Evolutionary conservation across 2,888 invertebrate genomes (phyloP).

Genomic region (Limnephilus auricula): DNA sequence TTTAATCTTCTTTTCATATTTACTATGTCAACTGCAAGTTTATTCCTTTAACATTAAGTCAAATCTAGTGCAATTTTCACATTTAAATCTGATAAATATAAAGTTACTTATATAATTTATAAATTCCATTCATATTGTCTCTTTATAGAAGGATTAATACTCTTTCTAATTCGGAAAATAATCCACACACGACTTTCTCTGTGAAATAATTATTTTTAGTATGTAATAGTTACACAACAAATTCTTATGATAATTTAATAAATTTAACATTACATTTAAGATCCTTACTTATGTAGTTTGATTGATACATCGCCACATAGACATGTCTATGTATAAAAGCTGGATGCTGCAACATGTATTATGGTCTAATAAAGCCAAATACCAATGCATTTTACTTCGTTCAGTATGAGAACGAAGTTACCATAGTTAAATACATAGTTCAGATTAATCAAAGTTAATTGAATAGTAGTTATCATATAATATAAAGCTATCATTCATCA

Average conservation of each 20-base stretch:
- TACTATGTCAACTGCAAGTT: not conserved
- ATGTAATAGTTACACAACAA: conserved; percentile 6
- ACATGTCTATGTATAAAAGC: conserved; percentile 64
- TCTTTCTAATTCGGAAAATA: conserved; percentile 14
- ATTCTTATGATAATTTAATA: not conserved
- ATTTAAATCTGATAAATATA: not conserved
- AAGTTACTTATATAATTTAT: not conserved
- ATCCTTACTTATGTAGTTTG: conserved; percentile 60
- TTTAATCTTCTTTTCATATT: not conserved
- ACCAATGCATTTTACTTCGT: conserved; percentile 75
- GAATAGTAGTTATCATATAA: not conserved
- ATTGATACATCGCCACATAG: conserved; percentile 67
- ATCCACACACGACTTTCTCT: not conserved
- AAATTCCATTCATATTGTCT: conserved; percentile 2
- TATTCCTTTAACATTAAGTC: not conserved
- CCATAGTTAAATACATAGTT: conserved; percentile 32
- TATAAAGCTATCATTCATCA: not conserved
- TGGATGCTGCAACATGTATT: conserved; percentile 66
- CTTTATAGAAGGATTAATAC: not conserved
- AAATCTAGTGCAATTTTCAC: conserved; percentile 13
- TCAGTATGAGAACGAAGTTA: conserved; percentile 50
- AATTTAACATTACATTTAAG: conserved; percentile 47
- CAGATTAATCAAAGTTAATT: not conserved
- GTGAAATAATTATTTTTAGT: not conserved
- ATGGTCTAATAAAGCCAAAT: conserved; percentile 76